Evolutionary conservation across 2,888 invertebrate species (phyloP).

Genomic region (Acanthosoma haemorrhoidale): DNA sequence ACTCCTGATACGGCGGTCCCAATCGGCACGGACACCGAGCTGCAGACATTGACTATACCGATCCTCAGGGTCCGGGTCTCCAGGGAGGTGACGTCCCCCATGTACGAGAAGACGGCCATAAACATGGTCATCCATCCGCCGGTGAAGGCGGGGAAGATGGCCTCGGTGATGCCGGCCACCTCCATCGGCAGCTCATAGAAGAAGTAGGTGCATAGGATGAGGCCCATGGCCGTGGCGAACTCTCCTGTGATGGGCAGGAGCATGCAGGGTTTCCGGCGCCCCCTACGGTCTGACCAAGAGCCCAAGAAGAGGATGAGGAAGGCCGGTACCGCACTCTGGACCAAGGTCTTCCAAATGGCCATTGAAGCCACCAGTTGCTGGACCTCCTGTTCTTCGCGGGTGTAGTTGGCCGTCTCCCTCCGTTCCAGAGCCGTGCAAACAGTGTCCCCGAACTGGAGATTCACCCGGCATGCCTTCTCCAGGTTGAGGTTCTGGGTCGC

Average conservation of each 20-base stretch:
- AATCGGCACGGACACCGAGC: constrained; percentile 80
- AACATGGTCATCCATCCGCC: constrained; percentile 87
- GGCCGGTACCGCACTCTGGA: constrained; percentile 78
- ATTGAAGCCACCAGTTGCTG: constrained; percentile 72
- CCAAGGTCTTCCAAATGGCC: constrained; percentile 78
- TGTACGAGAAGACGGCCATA: constrained; percentile 84
- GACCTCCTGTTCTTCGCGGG: constrained; percentile 59
- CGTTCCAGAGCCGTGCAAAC: constrained; percentile 71
- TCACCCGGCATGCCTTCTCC: constrained; percentile 81
- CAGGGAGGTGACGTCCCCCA: constrained; percentile 77
- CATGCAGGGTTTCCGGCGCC: constrained; percentile 74
- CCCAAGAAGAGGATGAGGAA: constrained; percentile 75
- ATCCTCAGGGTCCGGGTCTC: constrained; percentile 78
- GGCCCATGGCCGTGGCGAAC: constrained; percentile 68
- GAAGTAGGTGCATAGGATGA: constrained; percentile 72
- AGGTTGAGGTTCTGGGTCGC: constrained; percentile 80
- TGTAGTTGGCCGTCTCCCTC: constrained; percentile 63
- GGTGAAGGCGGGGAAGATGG: constrained; percentile 73
- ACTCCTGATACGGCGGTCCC: constrained; percentile 86
- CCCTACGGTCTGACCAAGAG: constrained; percentile 56
- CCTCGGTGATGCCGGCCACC: constrained; percentile 68
- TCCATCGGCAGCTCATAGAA: constrained; percentile 76
- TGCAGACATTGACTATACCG: constrained; percentile 81
- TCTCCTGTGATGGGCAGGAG: constrained; percentile 75
- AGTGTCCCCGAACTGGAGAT: constrained; percentile 63